phyloP scores from a whole-genome alignment of 2,797 vertebrate genomes.

The Bradypodion pumilum region DNA sequence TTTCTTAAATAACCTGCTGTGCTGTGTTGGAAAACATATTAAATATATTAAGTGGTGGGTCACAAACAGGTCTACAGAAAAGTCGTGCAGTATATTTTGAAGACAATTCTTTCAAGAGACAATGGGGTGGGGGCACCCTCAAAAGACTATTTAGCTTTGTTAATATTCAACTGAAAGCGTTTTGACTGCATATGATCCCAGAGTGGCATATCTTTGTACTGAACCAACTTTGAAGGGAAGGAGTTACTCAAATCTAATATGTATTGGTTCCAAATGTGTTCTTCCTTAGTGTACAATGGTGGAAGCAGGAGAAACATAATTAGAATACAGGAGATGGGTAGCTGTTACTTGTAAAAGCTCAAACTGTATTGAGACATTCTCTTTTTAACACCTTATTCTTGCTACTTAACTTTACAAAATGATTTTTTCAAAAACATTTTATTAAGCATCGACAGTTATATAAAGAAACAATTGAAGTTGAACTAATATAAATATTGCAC shows the following conservation, averaged over 20 bases:
- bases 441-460: slow-evolving; percentile 74
- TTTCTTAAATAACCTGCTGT: not conserved
- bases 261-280: not conserved
- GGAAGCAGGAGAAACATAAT: not conserved
- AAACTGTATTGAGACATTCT: not conserved
- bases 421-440: slow-evolving; percentile 72
- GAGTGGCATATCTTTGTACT: no score
- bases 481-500: slow-evolving; percentile 80
- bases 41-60: no score
- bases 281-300: not conserved
- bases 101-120: no score
- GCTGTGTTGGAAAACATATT: no score
- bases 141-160: no score
- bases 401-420: slow-evolving; percentile 17
- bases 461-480: slow-evolving; percentile 65
- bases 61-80: no score
- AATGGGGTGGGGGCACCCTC: no score
- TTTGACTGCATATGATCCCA: no score
- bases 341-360: not conserved
- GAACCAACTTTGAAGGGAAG: not conserved
- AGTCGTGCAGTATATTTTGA: no score
- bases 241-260: not conserved
- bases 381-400: not conserved
- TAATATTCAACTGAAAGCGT: no score
- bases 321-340: not conserved